Evolutionary conservation across 2,113 vertebrate species (phyloP).

Genomic region (Istiophorus platypterus): DNA sequence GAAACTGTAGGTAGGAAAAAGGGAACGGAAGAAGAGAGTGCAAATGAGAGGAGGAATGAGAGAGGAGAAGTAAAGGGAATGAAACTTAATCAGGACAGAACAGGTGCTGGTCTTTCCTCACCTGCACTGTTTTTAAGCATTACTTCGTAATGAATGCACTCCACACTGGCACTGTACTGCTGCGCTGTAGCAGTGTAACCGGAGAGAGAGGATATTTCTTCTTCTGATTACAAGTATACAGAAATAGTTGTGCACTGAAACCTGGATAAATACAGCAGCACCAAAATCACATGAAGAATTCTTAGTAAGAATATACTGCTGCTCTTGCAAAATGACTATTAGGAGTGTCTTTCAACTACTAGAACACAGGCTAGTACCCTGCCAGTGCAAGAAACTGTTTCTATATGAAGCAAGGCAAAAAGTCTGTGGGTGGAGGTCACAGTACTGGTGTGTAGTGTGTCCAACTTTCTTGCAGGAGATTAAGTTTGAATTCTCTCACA

Average conservation of each 20-base stretch:
- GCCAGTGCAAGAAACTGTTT: no score
- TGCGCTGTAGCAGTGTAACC: constrained; percentile 21
- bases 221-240: not conserved
- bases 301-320: not conserved
- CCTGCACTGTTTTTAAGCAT: constrained; percentile 35
- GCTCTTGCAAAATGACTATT: not conserved
- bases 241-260: constrained; percentile 2
- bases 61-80: constrained; percentile 45
- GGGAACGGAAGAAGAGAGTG: constrained; percentile 35
- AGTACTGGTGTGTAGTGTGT: not conserved
- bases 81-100: constrained; percentile 36
- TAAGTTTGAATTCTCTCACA: not conserved
- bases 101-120: constrained; percentile 36
- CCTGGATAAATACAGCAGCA: not conserved
- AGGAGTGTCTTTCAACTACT: not conserved
- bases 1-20: constrained; percentile 38
- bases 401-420: not conserved
- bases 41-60: constrained; percentile 32
- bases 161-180: constrained; percentile 13
- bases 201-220: constrained; percentile 1
- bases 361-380: no score
- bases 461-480: not conserved
- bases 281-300: not conserved
- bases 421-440: not conserved
- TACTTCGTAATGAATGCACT: constrained; percentile 55